Conservation (phyloP, 2,888 invertebrate species). For the Microctonus brassicae region DNA sequence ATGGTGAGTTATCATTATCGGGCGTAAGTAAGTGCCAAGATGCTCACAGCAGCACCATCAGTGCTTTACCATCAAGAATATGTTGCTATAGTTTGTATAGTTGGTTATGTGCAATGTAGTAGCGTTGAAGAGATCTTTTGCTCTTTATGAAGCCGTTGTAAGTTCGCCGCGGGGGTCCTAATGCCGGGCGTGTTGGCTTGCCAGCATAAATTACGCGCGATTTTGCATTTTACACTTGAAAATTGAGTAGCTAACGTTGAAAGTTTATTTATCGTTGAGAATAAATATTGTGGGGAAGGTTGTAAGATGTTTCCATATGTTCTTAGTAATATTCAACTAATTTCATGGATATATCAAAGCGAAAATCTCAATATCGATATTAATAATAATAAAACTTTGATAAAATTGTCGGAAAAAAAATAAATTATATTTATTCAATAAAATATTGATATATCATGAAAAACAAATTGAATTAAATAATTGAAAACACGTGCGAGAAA, state of each 20-base stretch:
- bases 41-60: slow-evolving; percentile 30
- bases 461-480: background rate
- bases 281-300: slow-evolving; percentile 3
- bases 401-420: too few species aligned
- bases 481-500: background rate
- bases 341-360: background rate
- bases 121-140: slow-evolving; percentile 45
- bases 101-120: slow-evolving; percentile 30
- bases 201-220: slow-evolving; percentile 66
- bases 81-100: background rate
- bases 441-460: background rate
- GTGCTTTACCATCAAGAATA: slow-evolving; percentile 17
- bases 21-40: slow-evolving; percentile 44
- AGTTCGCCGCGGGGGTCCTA: slow-evolving; percentile 64
- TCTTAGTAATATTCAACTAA: background rate
- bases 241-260: slow-evolving; percentile 51
- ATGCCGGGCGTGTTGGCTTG: slow-evolving; percentile 61
- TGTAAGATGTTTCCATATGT: background rate
- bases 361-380: background rate
- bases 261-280: slow-evolving; percentile 45
- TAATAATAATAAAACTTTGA: too few species aligned
- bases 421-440: background rate
- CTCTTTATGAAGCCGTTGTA: slow-evolving; percentile 66
- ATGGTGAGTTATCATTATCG: slow-evolving; percentile 50
- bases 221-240: slow-evolving; percentile 65